Evolutionary conservation across 2,888 invertebrate species (phyloP).

Genomic region (Merodon equestris): DNA sequence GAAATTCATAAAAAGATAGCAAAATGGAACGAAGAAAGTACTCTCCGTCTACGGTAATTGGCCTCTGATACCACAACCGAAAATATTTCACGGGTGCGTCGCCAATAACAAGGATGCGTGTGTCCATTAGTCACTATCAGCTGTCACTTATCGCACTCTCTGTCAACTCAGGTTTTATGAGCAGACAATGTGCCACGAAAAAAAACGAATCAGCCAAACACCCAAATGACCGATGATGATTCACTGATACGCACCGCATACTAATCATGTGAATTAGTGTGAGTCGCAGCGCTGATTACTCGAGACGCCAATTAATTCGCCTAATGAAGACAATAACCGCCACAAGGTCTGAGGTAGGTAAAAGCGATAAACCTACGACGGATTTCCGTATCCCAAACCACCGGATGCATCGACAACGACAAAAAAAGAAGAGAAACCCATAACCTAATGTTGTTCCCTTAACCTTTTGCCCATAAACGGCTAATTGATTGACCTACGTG

Average conservation of each 20-base stretch:
- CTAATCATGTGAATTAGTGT: slow-evolving; percentile 59
- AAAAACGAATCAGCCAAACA: slow-evolving; percentile 14
- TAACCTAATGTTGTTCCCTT: slow-evolving; percentile 31
- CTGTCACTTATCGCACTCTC: slow-evolving; percentile 50
- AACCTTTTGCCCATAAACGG: slow-evolving; percentile 36
- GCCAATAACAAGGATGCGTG: slow-evolving; percentile 30
- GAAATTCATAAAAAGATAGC: slow-evolving; percentile 11
- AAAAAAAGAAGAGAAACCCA: slow-evolving; percentile 38
- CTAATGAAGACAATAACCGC: slow-evolving; percentile 47
- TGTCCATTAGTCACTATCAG: slow-evolving; percentile 59
- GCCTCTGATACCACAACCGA: slow-evolving; percentile 17
- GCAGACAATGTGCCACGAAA: slow-evolving; percentile 60
- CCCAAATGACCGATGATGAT: slow-evolving; percentile 36
- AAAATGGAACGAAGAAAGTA: slow-evolving; percentile 16
- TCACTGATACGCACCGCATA: slow-evolving; percentile 62
- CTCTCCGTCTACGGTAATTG: slow-evolving; percentile 39
- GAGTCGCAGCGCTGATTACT: slow-evolving; percentile 41
- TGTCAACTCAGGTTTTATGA: slow-evolving; percentile 37
- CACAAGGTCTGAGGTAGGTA: slow-evolving; percentile 6
- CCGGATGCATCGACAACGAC: slow-evolving; percentile 50
- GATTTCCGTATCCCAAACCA: slow-evolving; percentile 67
- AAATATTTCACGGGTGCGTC: slow-evolving; percentile 56
- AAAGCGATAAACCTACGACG: slow-evolving; percentile 49
- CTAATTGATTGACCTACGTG: slow-evolving; percentile 62
- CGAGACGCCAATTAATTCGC: slow-evolving; percentile 63